Base-by-base conservation (phyloP, 2,113 vertebrate genomes). In the Phalacrocorax carbo region DNA sequence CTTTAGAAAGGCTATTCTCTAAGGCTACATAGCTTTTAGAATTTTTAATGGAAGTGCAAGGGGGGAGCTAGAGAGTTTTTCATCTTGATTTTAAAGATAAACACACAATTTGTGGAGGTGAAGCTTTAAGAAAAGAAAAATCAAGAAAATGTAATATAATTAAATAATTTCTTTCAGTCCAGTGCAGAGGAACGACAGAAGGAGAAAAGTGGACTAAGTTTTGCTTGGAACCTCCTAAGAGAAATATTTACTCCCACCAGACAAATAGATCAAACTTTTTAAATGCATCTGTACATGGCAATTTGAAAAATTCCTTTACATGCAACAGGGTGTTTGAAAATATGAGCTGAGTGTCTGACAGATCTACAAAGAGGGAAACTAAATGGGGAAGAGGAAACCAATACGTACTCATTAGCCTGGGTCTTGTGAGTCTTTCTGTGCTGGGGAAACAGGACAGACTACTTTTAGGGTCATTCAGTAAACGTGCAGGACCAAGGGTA, bases 1-100 rank as follows among this genome's bases (percentile, higher is more conserved):
- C 96, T 91, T 82, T 87, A 83, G 84, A 91, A 92, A 95, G 86
- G 91, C 91, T 79, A 42, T 94, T 94, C 97, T 96, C 96, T 69
- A 7, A 91, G 94, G 96, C 95, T 94, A 85, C 65, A 1, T 2
- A 21, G 88, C 91, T 89, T 86, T 96, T 82, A 42, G 94, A 95
- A 95, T 97, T 94, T 76, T 90, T 96, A 94, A 93, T 96, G 89
- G 73, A 10, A 82, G 83, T 23, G 23, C 80, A 72, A 91, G 29
- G 81, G 15, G 65, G 73, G 78, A 93, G 81, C 27, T 72, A 57
- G 69, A 80, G 88, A 96, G 77, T 60, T 94, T 93, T 93, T 48
- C 52, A 64, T 84, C 92, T 65, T 76, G 73, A 72, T 94, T 96
- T 91, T 86, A 16, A 94, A 94, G 84, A 89, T 89, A 91, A 95